phyloP scores from a whole-genome alignment of 2,888 invertebrate species.

The Diogma glabrata region DNA sequence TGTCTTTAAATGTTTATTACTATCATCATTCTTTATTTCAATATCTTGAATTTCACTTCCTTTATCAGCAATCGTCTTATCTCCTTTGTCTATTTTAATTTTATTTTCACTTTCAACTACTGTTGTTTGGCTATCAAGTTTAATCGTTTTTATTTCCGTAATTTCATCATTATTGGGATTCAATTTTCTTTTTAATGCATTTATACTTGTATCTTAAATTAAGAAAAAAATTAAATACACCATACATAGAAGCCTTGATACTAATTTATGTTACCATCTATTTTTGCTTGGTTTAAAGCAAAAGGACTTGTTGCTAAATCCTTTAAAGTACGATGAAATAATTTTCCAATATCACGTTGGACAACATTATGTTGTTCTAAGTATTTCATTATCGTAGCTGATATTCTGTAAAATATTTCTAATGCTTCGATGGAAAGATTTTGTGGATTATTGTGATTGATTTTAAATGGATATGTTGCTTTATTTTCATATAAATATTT shows the following conservation, averaged over 20 bases:
- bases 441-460: slow-evolving; percentile 73
- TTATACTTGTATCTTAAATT: slow-evolving; percentile 21
- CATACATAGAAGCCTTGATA: too few species aligned
- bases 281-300: slow-evolving; percentile 37
- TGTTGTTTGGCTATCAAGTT: slow-evolving; percentile 17
- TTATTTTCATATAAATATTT: slow-evolving; percentile 64
- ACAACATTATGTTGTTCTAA: slow-evolving; percentile 60
- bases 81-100: not conserved
- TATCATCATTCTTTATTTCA: too few species aligned
- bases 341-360: slow-evolving; percentile 46
- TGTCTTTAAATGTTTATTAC: too few species aligned
- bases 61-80: not conserved
- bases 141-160: slow-evolving; percentile 20
- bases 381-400: slow-evolving; percentile 80
- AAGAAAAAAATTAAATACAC: not conserved
- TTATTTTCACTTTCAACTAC: slow-evolving; percentile 8
- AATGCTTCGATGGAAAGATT: slow-evolving; percentile 78
- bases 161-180: slow-evolving; percentile 24
- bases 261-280: slow-evolving; percentile 32
- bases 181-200: slow-evolving; percentile 24
- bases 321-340: slow-evolving; percentile 40
- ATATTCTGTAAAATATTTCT: slow-evolving; percentile 74
- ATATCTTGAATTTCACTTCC: not conserved
- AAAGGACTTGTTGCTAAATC: slow-evolving; percentile 39
- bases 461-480: slow-evolving; percentile 75